Base-by-base conservation (phyloP, 2,797 vertebrate species). In the Sarcoramphus papa region DNA sequence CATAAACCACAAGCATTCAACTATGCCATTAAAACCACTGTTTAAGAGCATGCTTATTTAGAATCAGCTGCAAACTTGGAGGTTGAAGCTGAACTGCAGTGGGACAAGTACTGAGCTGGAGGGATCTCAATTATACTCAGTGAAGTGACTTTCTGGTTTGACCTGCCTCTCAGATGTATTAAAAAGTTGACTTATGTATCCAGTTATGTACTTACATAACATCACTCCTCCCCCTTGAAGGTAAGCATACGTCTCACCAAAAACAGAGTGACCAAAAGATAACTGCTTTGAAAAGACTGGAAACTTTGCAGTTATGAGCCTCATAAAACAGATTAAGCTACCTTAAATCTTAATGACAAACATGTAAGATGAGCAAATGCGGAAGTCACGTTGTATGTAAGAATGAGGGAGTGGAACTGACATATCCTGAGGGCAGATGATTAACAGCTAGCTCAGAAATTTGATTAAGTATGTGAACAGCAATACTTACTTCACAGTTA, bases 321-420 rank as follows among this genome's bases (percentile, higher is more conserved):
- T 50, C 27, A 51, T 2, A 24, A 53, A 94, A 43, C 12, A 62
- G 37, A 41, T 88, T 53, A 72, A 72, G 14, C 9, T 17, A 63
- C 18, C 14, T 78, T 48, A 63, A 73, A 62, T 48, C 69, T 72
- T 72, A 81, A 43, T 11, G 31, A 76, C 31, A 87, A 91, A 43
- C 15, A 22, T 0, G 4, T 9, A 73, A 73, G 30, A 92, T 17
- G 14, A 96, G 50, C 9, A 92, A 69, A 93, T 11, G 24, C 15
- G 50, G 14, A 65, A 70, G 37, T 65, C 68, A 75, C 24, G 23
- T 1, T 2, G 2, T 10, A 72, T 0, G 0, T 12, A 53, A 73
- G 8, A 83, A 54, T 8, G 10, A 84, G 14, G 11, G 17, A 81
- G 43, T 53, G 18, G 53, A 91, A 84, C 33, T 21, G 50, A 60